Evolutionary conservation across 2,888 invertebrate genomes (phyloP), one percentile per base, ranked within the genome.

Genomic region (Acronicta aceris): DNA sequence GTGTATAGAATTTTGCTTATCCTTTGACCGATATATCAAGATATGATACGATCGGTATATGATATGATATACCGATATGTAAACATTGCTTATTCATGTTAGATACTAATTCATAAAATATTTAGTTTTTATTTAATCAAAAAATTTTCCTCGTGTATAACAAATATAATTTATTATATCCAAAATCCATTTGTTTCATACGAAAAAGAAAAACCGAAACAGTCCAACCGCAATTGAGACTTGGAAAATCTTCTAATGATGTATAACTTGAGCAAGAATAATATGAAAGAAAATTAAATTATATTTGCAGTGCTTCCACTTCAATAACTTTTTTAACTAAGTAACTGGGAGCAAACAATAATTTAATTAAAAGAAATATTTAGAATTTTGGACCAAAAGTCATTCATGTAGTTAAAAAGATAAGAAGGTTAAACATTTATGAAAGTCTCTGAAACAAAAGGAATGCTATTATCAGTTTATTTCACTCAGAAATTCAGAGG

Each of bases 231-330:
- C 50, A 64, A 69, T 60, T 45, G 47, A 54, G 74, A 65, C 52
- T 69, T 58, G 17, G 52, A 8, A 27, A 15, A 68, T 65, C 55
- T 71, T 65, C 53, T 65, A 68, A 71, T 65, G 60, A 65, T 60
- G 55, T 68, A 53, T 43, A 60, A 65, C 65, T 71, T 46, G 60
- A 57, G 48, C 16, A 70, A 51, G 53, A 73, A 73, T 60, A 73
- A 63, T 60, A 61, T 52, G 56, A 56, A 48, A 57, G 50, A 25
- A 66, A 63, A 66, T 63, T 59, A 66, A 63, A 70, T 60, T 56
- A 59, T 27, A 49, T 64, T 63, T 54, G 41, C 25, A 56, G n/a
- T 47, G 52, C 30, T 38, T 36, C 30, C 8, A 9, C 36, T 48
- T 48, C 16, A 54, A 58, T 52, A 5, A 54, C 17, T 27, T 21